These are phyloP conservation scores for Pantherophis alleghaniensis DNA, from an alignment of 2,797 vertebrate species.

Conservation along the genomic window DNA sequence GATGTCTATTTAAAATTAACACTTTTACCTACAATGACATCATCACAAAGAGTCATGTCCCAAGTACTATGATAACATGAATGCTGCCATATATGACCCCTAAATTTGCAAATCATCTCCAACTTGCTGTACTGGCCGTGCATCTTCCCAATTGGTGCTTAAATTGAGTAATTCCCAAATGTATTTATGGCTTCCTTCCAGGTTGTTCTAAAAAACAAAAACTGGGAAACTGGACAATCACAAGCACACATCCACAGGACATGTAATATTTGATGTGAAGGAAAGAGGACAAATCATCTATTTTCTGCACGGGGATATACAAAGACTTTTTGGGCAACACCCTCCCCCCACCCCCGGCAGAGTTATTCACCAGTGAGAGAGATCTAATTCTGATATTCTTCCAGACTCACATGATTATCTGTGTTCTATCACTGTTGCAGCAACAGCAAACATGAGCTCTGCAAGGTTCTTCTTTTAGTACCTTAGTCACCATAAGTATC, in stretches of 20 bases:
- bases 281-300: background rate
- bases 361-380: background rate
- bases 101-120: background rate
- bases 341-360: too few species aligned
- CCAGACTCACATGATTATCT: background rate
- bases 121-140: background rate
- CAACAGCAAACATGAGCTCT: background rate
- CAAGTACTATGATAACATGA: background rate
- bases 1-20: background rate
- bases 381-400: background rate
- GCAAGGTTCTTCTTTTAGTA: background rate
- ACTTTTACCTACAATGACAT: background rate
- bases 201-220: background rate
- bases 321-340: background rate
- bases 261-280: background rate
- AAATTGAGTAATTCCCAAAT: background rate
- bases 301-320: background rate
- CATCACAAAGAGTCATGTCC: background rate
- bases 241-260: background rate
- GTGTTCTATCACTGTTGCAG: background rate
- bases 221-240: background rate
- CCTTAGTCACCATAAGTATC: too few species aligned
- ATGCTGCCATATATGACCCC: background rate
- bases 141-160: background rate
- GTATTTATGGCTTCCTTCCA: background rate